phyloP scores from a whole-genome alignment of 2,797 vertebrate genomes.

The Apodemus agrarius region DNA sequence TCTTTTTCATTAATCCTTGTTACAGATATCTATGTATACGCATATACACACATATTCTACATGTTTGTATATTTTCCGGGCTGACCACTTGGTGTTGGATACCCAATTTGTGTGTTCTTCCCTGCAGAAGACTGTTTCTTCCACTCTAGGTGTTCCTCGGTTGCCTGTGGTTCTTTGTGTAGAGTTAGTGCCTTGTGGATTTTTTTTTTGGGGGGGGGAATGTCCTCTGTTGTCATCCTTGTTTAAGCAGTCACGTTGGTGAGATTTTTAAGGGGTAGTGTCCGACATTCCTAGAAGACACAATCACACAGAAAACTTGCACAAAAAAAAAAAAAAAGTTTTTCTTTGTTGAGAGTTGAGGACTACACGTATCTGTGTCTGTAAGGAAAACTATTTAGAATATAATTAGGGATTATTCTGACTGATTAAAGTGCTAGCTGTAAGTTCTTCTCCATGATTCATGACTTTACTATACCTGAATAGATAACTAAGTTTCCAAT shows the following conservation, averaged over 20 bases:
- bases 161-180: background rate
- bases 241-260: background rate
- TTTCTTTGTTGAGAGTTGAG: background rate
- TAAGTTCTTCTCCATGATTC: too few species aligned
- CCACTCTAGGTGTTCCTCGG: background rate
- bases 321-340: background rate
- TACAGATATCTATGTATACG: too few species aligned
- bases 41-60: background rate
- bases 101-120: background rate
- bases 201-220: accelerated
- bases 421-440: background rate
- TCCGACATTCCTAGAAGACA: background rate
- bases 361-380: background rate
- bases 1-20: background rate
- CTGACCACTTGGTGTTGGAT: background rate
- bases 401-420: background rate
- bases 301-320: background rate
- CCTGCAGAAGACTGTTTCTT: background rate
- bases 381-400: background rate
- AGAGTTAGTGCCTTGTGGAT: background rate
- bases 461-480: background rate
- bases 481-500: background rate
- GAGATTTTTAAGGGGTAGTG: background rate
- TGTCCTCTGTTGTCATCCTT: too few species aligned
- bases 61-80: background rate